Conservation (phyloP, 2,888 invertebrate species). For the Dryobotodes eremita region DNA sequence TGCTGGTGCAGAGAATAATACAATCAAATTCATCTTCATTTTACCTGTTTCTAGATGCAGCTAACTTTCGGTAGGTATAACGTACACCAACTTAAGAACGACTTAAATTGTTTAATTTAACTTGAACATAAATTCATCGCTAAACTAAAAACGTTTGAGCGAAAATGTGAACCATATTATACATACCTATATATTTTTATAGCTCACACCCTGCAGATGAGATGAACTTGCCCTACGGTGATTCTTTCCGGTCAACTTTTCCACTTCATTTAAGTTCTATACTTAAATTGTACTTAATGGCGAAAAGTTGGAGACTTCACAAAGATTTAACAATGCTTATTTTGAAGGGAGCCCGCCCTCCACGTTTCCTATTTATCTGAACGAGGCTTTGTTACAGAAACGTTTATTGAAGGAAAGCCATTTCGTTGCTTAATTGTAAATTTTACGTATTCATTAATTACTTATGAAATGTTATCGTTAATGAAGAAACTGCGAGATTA, state of each 20-base stretch:
- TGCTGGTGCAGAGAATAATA: not conserved
- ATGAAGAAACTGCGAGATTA: constrained; percentile 57
- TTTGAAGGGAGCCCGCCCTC: constrained; percentile 83
- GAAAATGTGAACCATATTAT: constrained; percentile 36
- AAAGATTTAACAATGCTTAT: constrained; percentile 90
- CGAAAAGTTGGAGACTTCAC: constrained; percentile 87
- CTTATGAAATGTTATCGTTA: constrained; percentile 58
- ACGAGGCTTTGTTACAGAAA: constrained; percentile 75
- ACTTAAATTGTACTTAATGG: constrained; percentile 89
- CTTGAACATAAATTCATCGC: constrained; percentile 1
- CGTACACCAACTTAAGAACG: not conserved
- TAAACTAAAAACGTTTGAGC: constrained; percentile 12
- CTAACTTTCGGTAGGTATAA: constrained; percentile 9
- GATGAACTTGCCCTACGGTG: constrained; percentile 70
- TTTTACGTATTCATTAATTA: constrained; percentile 62
- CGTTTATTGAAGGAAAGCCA: constrained; percentile 71
- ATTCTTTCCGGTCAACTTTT: constrained; percentile 87
- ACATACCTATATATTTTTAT: constrained; percentile 57
- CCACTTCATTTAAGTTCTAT: constrained; percentile 90
- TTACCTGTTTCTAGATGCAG: not conserved
- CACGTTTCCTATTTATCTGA: constrained; percentile 81
- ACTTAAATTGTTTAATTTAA: constrained; percentile 14
- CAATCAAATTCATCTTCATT: not conserved
- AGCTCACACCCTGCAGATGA: constrained; percentile 66
- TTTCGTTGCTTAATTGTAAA: constrained; percentile 69